Base-by-base conservation (phyloP, 2,888 invertebrate genomes). In the Hyppa rectilinea region DNA sequence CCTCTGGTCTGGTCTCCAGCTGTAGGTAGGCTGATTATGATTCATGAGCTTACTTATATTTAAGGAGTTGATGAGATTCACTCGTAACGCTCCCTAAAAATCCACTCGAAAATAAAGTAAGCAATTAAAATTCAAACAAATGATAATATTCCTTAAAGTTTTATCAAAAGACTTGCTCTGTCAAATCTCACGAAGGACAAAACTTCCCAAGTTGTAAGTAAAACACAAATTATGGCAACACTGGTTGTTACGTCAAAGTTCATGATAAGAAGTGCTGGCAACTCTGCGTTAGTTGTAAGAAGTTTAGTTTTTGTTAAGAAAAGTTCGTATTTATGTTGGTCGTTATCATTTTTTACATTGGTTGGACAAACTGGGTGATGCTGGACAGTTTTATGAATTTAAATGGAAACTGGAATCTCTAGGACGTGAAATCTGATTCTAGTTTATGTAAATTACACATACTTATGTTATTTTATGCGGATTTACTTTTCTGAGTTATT, bases 181-280 rank as follows among this genome's bases (percentile, higher is more conserved):
- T 53, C 52, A 53, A 65, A 77, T 66, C 64, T 63, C 43, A 45
- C 65, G 64, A 55, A 60, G 45, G 64, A 12, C 29, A 68, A 1
- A 69, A 70, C 29, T 67, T 56, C 12, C 23, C 20, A 55, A 81
- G 45, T 65, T 66, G 12, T 34, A 36, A 53, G 36, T 43, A 56
- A 75, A 76, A 75, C 52, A 68, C n/a, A 58, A 62, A 59, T 81
- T 47, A 59, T 81, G 61, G 56, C 47, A 81, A 49, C 68, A 47
- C 43, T 49, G 56, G 17, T 12, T 81, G 77, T 62, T 77, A 67
- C 38, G 61, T 49, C 70, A 81, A 69, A 77, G 69, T 81, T 77
- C 20, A 49, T 26, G 78, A 81, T 81, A 77, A 76, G 63, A 60
- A 73, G 58, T 36, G 43, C 62, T 43, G 49, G 53, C 43, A 81